phyloP scores from a whole-genome alignment of 2,888 invertebrate genomes.

The Thalpophila matura region DNA sequence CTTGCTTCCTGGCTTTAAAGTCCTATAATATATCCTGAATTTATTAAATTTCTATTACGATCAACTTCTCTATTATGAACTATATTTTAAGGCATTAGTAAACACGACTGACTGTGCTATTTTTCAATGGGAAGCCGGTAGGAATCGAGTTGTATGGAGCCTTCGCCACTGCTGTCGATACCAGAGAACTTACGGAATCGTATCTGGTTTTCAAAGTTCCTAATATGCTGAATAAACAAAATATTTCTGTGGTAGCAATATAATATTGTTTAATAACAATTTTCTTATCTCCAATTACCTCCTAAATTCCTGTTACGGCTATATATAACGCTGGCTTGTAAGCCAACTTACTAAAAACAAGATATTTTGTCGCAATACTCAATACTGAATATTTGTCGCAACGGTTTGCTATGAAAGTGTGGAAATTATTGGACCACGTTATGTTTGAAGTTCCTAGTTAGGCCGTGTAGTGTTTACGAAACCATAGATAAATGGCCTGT shows the following conservation, averaged over 20 bases:
- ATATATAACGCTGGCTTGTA: slow-evolving; percentile 14
- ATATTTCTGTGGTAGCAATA: background rate
- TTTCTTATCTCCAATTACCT: slow-evolving; percentile 49
- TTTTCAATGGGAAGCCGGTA: no score
- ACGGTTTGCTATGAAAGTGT: slow-evolving; percentile 41
- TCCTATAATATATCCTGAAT: no score
- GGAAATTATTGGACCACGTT: slow-evolving; percentile 40
- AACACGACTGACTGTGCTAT: no score
- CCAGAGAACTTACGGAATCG: no score
- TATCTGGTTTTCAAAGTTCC: background rate
- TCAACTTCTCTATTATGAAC: no score
- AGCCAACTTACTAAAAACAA: slow-evolving; percentile 41
- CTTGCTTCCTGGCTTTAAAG: no score
- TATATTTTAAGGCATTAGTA: no score
- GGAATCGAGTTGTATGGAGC: no score
- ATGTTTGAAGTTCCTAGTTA: slow-evolving; percentile 38
- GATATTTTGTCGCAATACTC: slow-evolving; percentile 47
- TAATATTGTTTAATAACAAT: slow-evolving; percentile 37
- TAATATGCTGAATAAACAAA: background rate
- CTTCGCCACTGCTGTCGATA: no score
- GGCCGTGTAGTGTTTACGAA: slow-evolving; percentile 34
- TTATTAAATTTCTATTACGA: no score
- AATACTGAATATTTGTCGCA: slow-evolving; percentile 58
- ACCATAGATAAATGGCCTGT: slow-evolving; percentile 25
- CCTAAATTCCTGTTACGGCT: slow-evolving; percentile 15